phyloP scores from a whole-genome alignment of 2,113 vertebrate species.

The Xenopus laevis region DNA sequence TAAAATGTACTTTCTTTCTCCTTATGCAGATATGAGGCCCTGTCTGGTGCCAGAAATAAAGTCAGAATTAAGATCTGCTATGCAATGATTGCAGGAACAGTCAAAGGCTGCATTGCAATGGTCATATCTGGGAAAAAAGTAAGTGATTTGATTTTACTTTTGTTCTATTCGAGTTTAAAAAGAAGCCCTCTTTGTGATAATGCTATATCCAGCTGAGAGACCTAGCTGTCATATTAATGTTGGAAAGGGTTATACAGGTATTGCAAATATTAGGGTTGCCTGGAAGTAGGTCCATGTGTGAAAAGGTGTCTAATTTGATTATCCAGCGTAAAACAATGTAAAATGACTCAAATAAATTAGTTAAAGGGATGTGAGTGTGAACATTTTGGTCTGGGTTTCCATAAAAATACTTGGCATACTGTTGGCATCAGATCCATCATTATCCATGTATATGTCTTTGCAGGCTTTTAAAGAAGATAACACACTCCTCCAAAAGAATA shows the following conservation, averaged over 20 bases:
- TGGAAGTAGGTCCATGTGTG: no score
- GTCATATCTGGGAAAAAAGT: conserved; percentile 54
- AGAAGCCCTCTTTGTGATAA: no score
- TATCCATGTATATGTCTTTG: background rate
- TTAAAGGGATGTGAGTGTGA: no score
- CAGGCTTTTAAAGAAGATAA: conserved; percentile 51
- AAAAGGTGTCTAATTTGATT: no score
- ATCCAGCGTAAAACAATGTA: no score
- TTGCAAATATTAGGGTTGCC: no score
- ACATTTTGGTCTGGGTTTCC: no score
- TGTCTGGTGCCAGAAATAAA: conserved; percentile 19
- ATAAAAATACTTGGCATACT: no score
- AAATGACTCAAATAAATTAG: no score
- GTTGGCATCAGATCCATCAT: background rate
- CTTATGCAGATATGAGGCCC: conserved; percentile 43
- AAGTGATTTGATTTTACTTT: conserved; percentile 17
- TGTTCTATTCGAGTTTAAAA: background rate
- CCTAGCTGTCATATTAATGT: no score
- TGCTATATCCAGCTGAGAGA: no score
- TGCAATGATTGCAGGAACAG: conserved; percentile 50
- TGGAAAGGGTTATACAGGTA: no score
- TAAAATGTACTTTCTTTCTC: background rate
- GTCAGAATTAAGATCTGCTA: conserved; percentile 55
- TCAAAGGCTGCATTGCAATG: conserved; percentile 53
- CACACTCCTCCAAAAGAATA: conserved; percentile 40